These are phyloP conservation scores for Prunella fulvescens DNA, from an alignment of 2,113 vertebrate genomes.

Conservation along the genomic window DNA sequence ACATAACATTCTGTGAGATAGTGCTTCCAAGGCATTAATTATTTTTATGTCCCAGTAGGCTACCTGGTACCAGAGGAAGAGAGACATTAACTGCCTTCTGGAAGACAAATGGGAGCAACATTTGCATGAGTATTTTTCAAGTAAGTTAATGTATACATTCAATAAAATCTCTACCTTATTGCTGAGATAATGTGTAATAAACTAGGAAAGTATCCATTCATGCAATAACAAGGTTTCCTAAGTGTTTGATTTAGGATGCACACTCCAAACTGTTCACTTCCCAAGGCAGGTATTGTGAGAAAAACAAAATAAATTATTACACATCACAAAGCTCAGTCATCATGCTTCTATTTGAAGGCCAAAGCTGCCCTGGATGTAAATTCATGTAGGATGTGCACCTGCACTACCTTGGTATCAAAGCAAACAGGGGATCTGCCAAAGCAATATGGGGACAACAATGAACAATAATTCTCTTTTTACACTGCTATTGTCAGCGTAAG, in stretches of 20 bases:
- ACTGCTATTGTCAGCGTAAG: not conserved
- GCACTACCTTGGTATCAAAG: not conserved
- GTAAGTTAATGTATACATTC: not conserved
- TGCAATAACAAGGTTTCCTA: not conserved
- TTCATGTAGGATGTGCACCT: not conserved
- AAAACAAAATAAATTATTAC: not conserved
- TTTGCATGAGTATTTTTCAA: not conserved
- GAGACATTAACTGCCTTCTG: not conserved
- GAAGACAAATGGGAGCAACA: not conserved
- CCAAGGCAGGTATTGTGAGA: not conserved
- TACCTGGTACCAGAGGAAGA: not conserved
- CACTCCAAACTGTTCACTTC: not conserved
- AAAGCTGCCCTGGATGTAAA: not conserved
- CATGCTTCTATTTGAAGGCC: not conserved
- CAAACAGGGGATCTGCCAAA: not conserved
- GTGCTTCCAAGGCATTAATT: not conserved
- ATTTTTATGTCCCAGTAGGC: not conserved
- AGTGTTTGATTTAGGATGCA: not conserved
- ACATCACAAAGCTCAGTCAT: not conserved
- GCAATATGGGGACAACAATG: not conserved
- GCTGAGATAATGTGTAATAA: not conserved
- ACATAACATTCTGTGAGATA: not conserved
- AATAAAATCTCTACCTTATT: not conserved
- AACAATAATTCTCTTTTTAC: not conserved
- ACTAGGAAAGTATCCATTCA: not conserved